Percentiles rank a stretch among this genome's conserved stretches.
These are phyloP conservation scores for Spizaetus ornatus DNA, from an alignment of 2,113 vertebrate species.

Conservation along the genomic window DNA sequence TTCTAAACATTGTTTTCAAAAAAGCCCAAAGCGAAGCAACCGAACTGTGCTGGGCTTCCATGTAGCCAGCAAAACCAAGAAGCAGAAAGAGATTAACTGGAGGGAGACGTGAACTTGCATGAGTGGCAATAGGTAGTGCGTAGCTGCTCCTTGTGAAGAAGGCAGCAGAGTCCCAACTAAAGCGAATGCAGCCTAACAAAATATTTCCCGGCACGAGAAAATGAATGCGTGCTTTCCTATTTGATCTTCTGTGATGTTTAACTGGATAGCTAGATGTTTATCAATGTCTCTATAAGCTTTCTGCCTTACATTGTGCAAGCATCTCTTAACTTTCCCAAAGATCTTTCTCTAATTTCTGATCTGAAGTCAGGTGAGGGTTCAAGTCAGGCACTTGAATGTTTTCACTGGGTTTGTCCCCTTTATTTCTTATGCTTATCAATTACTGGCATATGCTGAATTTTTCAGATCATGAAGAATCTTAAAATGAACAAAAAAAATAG, in stretches of 20 bases:
- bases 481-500: neutral
- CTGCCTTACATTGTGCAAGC: rapidly evolving
- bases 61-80: rapidly evolving
- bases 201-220: neutral
- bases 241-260: neutral
- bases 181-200: neutral
- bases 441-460: neutral
- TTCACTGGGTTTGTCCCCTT: neutral
- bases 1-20: neutral
- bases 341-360: neutral
- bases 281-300: neutral
- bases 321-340: neutral
- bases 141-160: neutral
- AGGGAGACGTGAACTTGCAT: rapidly evolving
- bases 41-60: neutral
- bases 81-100: neutral
- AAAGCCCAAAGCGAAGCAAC: neutral
- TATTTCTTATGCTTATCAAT: neutral
- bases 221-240: neutral
- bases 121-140: neutral
- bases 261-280: neutral
- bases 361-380: neutral
- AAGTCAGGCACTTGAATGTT: neutral
- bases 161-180: neutral
- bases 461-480: neutral